phyloP scores from a whole-genome alignment of 2,888 invertebrate species.

The Imbricaverruca yamaguchii region DNA sequence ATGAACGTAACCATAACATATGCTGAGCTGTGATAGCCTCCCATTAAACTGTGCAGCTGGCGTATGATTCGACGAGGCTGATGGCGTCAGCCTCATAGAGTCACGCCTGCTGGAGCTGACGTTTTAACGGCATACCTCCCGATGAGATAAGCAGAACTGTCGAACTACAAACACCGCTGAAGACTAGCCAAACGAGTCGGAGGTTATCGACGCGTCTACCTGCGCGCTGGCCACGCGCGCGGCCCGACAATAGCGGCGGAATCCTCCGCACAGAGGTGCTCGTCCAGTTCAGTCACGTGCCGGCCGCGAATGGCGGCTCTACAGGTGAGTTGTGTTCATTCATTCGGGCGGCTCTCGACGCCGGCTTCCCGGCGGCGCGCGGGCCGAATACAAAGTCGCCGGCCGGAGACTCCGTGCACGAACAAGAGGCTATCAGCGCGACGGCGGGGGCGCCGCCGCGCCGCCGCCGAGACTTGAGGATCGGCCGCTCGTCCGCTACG shows the following conservation, averaged over 20 bases:
- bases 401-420: background rate
- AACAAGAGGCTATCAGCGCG: background rate
- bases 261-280: background rate
- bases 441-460: background rate
- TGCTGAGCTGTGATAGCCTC: too few species aligned
- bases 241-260: background rate
- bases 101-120: background rate
- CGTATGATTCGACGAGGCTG: too few species aligned
- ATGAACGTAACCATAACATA: too few species aligned
- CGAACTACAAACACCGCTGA: background rate
- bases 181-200: background rate
- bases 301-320: background rate
- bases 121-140: background rate
- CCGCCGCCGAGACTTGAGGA: too few species aligned
- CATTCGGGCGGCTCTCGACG: background rate
- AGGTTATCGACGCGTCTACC: background rate
- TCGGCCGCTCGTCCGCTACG: too few species aligned
- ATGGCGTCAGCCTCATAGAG: background rate
- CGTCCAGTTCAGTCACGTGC: slow-evolving; percentile 11
- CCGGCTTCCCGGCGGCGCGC: background rate
- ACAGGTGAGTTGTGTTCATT: background rate
- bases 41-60: too few species aligned
- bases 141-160: background rate
- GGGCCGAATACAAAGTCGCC: background rate
- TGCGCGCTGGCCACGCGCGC: background rate